phyloP scores from a whole-genome alignment of 2,888 invertebrate genomes.

The Psylliodes chrysocephalus region DNA sequence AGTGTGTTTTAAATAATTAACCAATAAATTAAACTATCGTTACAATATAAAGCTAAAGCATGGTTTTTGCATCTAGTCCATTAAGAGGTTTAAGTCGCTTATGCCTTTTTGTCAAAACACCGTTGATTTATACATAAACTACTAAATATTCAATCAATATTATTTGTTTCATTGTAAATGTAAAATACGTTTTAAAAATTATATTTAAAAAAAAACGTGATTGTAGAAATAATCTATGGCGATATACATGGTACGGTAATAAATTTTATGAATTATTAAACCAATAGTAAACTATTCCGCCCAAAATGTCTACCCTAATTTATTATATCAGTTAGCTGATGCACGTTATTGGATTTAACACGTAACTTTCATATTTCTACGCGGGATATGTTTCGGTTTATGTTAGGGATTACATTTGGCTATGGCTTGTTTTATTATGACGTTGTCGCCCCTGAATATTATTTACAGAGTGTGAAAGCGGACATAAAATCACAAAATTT shows the following conservation, averaged over 20 bases:
- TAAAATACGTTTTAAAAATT: too few species aligned
- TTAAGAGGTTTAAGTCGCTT: too few species aligned
- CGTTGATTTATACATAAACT: too few species aligned
- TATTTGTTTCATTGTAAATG: too few species aligned
- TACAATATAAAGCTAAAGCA: too few species aligned
- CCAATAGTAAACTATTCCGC: conserved; percentile 6
- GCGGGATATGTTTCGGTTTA: conserved; percentile 16
- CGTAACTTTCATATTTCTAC: conserved; percentile 30
- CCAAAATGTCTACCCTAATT: conserved; percentile 13
- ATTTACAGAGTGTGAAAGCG: conserved; percentile 25
- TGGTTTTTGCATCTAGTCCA: too few species aligned
- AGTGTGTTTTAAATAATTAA: too few species aligned
- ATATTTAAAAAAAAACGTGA: too few species aligned
- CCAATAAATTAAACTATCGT: too few species aligned
- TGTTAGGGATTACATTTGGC: conserved; percentile 21
- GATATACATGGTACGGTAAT: conserved; percentile 1
- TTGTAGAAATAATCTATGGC: too few species aligned
- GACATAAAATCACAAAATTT: conserved; percentile 24
- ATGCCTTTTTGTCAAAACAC: too few species aligned
- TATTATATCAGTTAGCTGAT: conserved; percentile 25
- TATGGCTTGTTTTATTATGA: conserved; percentile 27
- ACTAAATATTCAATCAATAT: too few species aligned
- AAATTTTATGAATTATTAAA: conserved; percentile 20
- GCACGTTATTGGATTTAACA: conserved; percentile 27
- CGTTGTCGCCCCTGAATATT: conserved; percentile 26